These are phyloP conservation scores for Herminia tarsipennalis DNA, from an alignment of 2,888 invertebrate genomes.

Conservation along the genomic window DNA sequence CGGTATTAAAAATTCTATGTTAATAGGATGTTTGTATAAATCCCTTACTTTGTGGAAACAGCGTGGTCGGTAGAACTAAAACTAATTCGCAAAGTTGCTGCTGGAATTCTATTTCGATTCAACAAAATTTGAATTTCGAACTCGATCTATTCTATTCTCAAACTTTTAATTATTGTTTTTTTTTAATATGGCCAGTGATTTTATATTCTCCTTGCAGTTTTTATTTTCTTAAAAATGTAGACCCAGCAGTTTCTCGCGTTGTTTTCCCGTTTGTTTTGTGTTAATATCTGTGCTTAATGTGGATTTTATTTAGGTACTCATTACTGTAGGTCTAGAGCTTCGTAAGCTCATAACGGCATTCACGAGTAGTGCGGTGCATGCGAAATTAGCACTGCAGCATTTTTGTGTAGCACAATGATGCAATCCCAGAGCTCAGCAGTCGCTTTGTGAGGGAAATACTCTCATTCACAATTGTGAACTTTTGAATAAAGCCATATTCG, in stretches of 20 bases:
- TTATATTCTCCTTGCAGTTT: too few relatives aligned
- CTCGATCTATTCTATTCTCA: conserved; percentile 43
- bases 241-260: neutral
- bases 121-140: conserved; percentile 49
- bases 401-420: conserved; percentile 80
- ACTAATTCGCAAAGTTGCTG: conserved; percentile 46
- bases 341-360: conserved; percentile 68
- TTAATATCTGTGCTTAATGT: conserved; percentile 6
- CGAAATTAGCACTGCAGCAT: conserved; percentile 76
- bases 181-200: conserved; percentile 12
- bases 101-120: conserved; percentile 46
- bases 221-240: conserved; percentile 22
- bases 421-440: conserved; percentile 66
- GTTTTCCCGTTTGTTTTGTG: conserved; percentile 1
- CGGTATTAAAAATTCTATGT: too few relatives aligned
- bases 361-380: conserved; percentile 66
- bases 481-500: conserved; percentile 71
- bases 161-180: conserved; percentile 41
- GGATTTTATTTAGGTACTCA: conserved; percentile 44
- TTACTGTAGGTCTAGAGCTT: conserved; percentile 51
- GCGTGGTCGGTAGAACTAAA: too few relatives aligned
- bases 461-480: conserved; percentile 70
- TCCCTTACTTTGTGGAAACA: too few relatives aligned
- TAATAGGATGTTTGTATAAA: too few relatives aligned
- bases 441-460: conserved; percentile 70